Conservation (phyloP, 2,888 invertebrate species). For the Nymphalis c-album region DNA sequence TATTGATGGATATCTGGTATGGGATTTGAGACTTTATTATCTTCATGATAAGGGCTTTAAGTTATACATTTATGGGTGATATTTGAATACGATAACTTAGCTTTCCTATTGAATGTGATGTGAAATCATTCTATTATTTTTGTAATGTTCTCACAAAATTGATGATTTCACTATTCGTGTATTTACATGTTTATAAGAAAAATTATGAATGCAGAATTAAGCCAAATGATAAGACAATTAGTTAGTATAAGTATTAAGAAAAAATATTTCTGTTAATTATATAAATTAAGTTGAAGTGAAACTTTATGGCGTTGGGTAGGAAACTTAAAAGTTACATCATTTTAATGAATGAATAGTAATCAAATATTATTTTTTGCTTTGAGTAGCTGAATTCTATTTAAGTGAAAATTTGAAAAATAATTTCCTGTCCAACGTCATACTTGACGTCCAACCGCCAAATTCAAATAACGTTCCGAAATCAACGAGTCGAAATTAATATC, state of each 20-base stretch:
- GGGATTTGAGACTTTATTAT: slow-evolving; percentile 2
- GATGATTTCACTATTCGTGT: background rate
- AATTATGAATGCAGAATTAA: background rate
- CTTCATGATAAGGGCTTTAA: background rate
- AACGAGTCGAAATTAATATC: slow-evolving; percentile 28
- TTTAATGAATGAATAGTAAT: background rate
- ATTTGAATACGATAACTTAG: background rate
- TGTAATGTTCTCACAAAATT: background rate
- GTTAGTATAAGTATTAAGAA: no score
- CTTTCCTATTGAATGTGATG: background rate
- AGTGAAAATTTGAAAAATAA: background rate
- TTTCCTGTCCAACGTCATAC: slow-evolving; percentile 5
- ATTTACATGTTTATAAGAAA: background rate
- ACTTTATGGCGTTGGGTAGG: slow-evolving; percentile 3
- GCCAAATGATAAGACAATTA: no score
- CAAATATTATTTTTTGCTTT: no score
- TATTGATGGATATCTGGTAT: background rate
- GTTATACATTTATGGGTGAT: background rate
- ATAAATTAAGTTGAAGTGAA: background rate
- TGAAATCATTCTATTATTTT: background rate
- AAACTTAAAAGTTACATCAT: background rate
- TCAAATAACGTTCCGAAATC: slow-evolving; percentile 41
- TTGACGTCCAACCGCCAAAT: background rate
- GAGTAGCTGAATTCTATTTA: background rate
- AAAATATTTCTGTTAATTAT: background rate